Base-by-base conservation (phyloP, 2,888 invertebrate species). In the Xylophagus ater region DNA sequence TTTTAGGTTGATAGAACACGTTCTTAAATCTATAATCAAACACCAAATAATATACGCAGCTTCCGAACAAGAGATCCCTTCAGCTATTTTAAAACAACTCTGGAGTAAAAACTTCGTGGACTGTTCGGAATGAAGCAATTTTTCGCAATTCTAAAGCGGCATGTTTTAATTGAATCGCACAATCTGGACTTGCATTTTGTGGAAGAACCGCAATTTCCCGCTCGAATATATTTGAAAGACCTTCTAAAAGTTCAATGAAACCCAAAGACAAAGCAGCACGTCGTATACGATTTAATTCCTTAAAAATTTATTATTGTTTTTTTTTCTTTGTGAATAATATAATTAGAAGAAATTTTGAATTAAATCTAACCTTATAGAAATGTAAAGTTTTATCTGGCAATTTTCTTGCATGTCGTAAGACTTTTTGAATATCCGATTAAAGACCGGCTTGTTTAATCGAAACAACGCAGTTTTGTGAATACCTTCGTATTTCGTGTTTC, bases 321-420 rank as follows among this genome's bases (percentile, higher is more conserved):
- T 20, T 17, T 14, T 31, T 28, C 15, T 12, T 7, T 4, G 21
- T 21, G 20, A 19, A 13, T 10, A 23, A 33, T 32, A 3, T 21
- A 18, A 5, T 21, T 33, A 34, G 1, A 33, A 31, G 25, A 38
- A 34, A 13, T 10, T 29, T 7, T 34, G 13, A 6, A 33, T 29
- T 37, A 21, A 15, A 25, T 19, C 7, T 37, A 9, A 18, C 89
- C 73, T 94, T 94, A 59, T 92, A 94, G 55, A 96, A 87, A 57
- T 93, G 88, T 51, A 82, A 85, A 4, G 88, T 90, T 64, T 96
- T 96, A 52, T 96, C 96, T 0, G 94, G 94, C 50, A 96, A 71
- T 61, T 94, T 96, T 52, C 90, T 76, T 0, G 93, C 93, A 64
- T 93, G 92, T 7, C 96, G 71, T 34, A 96, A 66, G 38, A 96